These are phyloP conservation scores for Cladopsammia gracilis DNA, from an alignment of 64 coral and sea anemone genomes.

Conservation along the genomic window DNA sequence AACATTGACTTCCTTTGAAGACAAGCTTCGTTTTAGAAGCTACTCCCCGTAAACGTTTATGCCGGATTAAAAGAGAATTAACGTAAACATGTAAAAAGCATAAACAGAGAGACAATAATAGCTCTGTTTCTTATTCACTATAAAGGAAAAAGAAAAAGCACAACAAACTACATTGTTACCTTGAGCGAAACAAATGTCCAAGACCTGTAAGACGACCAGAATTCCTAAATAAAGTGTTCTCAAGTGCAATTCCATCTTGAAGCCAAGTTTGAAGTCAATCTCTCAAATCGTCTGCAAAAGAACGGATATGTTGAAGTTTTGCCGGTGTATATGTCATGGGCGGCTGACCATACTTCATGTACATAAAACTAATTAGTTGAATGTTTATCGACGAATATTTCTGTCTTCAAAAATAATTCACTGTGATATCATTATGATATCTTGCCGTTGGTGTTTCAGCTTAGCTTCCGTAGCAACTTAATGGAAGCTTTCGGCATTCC, in stretches of 20 bases:
- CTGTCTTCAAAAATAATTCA: neutral
- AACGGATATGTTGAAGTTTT: neutral
- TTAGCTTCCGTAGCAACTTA: neutral
- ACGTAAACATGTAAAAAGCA: neutral
- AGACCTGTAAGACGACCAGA: neutral
- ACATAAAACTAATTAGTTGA: neutral
- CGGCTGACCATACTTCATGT: neutral
- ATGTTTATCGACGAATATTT: neutral
- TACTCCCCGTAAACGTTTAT: neutral
- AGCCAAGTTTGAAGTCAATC: neutral
- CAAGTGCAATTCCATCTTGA: neutral
- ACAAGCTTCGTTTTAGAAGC: neutral
- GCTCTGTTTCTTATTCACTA: neutral
- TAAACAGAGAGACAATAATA: constrained; percentile 3
- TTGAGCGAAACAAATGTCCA: neutral
- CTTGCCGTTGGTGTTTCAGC: neutral
- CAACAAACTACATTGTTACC: constrained; percentile 22
- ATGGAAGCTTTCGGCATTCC: neutral
- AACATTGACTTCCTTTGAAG: too few species aligned
- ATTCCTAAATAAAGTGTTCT: neutral
- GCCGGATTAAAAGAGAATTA: constrained; percentile 1
- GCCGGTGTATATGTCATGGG: neutral
- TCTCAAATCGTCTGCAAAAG: constrained; percentile 11
- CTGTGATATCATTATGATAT: neutral
- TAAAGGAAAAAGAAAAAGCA: neutral